Evolutionary conservation across 2,113 vertebrate species (phyloP).

Genomic region (Nicator chloris): DNA sequence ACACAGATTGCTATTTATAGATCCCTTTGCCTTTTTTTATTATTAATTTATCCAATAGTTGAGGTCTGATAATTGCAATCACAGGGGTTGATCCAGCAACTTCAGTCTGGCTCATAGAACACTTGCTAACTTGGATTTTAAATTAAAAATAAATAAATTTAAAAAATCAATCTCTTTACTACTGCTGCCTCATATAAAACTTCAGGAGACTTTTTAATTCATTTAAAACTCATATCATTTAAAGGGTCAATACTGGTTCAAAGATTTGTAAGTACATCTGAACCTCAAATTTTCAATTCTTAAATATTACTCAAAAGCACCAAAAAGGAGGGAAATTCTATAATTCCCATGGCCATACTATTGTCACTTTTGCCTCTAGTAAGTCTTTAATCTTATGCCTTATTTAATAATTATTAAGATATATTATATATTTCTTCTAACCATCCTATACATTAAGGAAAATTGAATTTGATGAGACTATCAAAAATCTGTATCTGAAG

Average conservation of each 20-base stretch:
- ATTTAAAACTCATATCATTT: background rate
- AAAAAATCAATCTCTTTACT: background rate
- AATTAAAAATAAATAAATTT: background rate
- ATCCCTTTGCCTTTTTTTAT: background rate
- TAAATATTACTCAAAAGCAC: background rate
- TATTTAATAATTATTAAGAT: background rate
- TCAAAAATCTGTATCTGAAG: background rate
- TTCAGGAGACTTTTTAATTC: background rate
- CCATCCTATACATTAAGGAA: background rate
- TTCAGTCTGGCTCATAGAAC: background rate
- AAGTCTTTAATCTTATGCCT: background rate
- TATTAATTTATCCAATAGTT: background rate
- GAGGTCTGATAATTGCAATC: background rate
- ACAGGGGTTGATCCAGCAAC: background rate
- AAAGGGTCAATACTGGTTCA: background rate
- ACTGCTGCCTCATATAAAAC: background rate
- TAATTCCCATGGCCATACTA: rapidly evolving
- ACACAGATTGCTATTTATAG: background rate
- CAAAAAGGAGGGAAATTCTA: background rate
- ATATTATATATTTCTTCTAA: background rate
- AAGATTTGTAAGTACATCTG: background rate
- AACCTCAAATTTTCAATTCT: background rate
- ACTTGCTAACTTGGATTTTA: background rate
- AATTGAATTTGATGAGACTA: background rate
- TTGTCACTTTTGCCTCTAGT: background rate